Evolutionary conservation across 2,113 vertebrate species (phyloP).

Genomic region (Nesoenas mayeri): DNA sequence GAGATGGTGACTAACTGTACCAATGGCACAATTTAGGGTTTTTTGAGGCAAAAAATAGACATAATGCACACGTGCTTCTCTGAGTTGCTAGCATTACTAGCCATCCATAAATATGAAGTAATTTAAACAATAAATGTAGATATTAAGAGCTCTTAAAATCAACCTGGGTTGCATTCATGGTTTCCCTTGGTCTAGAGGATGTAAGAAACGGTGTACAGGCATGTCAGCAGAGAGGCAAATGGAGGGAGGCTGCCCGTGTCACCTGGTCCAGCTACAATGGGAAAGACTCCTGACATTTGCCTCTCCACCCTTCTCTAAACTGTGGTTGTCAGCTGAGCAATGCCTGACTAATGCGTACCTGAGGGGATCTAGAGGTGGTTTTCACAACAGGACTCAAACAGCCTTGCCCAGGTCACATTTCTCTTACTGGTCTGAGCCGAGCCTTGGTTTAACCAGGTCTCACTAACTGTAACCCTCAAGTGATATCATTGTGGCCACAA

Average conservation of each 20-base stretch:
- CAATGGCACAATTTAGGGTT: background rate
- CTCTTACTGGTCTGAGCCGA: background rate
- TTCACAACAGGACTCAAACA: background rate
- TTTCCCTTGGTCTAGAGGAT: background rate
- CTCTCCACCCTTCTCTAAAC: slow-evolving; percentile 2
- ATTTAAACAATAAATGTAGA: background rate
- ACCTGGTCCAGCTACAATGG: rapidly evolving
- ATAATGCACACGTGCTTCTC: background rate
- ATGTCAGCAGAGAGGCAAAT: background rate
- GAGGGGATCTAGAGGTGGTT: background rate
- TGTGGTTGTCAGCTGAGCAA: background rate
- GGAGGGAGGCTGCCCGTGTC: background rate
- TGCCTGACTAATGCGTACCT: background rate
- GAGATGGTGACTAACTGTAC: background rate
- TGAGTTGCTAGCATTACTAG: background rate
- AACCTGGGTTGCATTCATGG: background rate
- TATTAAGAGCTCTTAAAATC: background rate
- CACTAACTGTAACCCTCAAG: rapidly evolving
- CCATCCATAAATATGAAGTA: background rate
- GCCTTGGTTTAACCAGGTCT: background rate
- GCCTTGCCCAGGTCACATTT: slow-evolving; percentile 4
- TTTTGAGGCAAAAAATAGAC: background rate
- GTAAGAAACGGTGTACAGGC: background rate
- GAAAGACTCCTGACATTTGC: background rate
- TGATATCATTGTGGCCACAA: rapidly evolving